Percentiles rank a stretch among this genome's conserved stretches.
Conservation (phyloP, 2,797 vertebrate genomes). For the Hypotaenidia philippensis region DNA sequence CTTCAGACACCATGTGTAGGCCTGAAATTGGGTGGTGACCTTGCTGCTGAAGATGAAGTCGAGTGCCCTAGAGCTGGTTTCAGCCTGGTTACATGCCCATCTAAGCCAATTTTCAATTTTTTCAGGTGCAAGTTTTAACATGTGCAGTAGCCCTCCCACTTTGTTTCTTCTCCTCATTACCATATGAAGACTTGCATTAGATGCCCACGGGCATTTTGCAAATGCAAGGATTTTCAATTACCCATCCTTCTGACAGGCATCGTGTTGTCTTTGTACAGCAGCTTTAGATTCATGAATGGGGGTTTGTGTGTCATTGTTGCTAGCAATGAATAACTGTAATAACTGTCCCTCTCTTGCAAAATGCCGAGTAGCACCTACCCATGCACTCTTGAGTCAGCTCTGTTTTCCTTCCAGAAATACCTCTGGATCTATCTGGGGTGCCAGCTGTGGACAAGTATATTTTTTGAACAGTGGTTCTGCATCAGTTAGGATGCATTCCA, state of each 20-base stretch:
- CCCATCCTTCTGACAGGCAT: slow-evolving; percentile 52
- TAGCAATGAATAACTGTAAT: neutral
- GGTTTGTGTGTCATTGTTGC: neutral
- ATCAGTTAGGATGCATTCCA: neutral
- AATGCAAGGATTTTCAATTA: slow-evolving; percentile 65
- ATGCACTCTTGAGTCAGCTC: neutral
- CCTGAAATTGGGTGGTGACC: slow-evolving; percentile 5
- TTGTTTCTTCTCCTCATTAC: slow-evolving; percentile 62
- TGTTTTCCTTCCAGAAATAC: neutral
- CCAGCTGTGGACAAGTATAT: neutral
- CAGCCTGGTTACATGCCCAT: neutral
- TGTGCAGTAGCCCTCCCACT: slow-evolving; percentile 55
- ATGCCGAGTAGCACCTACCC: neutral
- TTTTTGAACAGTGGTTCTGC: neutral
- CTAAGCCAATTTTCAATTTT: slow-evolving; percentile 63
- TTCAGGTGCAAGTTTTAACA: slow-evolving; percentile 75
- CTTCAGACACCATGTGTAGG: neutral
- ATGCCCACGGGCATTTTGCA: slow-evolving; percentile 65
- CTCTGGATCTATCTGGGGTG: neutral
- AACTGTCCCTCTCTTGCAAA: neutral
- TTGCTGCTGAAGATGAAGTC: slow-evolving; percentile 31
- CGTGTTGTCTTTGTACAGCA: neutral
- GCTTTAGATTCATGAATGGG: neutral
- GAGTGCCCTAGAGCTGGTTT: slow-evolving; percentile 42
- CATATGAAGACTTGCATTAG: slow-evolving; percentile 55